Evolutionary conservation across 2,113 vertebrate genomes (phyloP).

Genomic region (Carassius carassius): DNA sequence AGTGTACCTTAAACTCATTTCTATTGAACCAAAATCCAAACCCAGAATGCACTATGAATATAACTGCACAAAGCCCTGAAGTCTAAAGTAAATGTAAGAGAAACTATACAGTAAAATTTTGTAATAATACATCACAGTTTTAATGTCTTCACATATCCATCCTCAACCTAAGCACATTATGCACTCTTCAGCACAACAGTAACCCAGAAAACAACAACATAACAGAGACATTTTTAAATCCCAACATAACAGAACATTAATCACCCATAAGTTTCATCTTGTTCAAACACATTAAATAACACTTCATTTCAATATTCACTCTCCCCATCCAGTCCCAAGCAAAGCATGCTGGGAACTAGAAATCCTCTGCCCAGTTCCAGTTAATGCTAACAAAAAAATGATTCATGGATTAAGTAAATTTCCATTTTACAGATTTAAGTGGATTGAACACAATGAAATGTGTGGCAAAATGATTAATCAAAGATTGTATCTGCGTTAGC

Average conservation of each 20-base stretch:
- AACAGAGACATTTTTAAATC: background rate
- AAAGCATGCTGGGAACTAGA: background rate
- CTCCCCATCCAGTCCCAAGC: background rate
- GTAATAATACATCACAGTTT: background rate
- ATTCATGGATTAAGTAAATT: background rate
- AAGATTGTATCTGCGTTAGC: background rate
- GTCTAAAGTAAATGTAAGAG: background rate
- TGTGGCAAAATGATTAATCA: background rate
- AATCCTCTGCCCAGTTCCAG: background rate
- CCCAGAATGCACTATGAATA: background rate
- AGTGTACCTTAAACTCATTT: background rate
- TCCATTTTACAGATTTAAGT: background rate
- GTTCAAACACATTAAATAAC: constrained; percentile 14
- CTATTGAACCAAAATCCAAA: background rate
- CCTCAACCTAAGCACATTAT: background rate
- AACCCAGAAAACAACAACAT: background rate
- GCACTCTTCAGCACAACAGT: background rate
- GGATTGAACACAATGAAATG: background rate
- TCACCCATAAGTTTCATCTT: background rate
- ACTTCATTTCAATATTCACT: constrained; percentile 5
- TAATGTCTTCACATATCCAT: background rate
- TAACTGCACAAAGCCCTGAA: background rate
- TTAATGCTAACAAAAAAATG: background rate
- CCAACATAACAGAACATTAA: background rate
- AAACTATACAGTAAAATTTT: background rate